phyloP scores from a whole-genome alignment of 1,140 invertebrate species.

The Diorhabda sublineata region DNA sequence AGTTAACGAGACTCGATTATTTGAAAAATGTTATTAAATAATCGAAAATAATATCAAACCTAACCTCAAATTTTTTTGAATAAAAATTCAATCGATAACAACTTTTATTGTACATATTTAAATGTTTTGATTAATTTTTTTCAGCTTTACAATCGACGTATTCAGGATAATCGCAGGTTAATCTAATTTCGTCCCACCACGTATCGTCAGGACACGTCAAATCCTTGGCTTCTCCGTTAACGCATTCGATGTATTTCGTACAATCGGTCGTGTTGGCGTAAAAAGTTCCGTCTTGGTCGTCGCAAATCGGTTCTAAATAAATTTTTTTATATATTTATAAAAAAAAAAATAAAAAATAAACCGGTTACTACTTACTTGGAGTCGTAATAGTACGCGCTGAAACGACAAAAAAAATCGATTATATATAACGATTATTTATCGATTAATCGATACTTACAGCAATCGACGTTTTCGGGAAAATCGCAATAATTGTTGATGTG shows the following conservation, averaged over 20 bases:
- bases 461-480: slow-evolving; percentile 17
- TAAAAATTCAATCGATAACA: too few species aligned
- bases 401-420: background rate
- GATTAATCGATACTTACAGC: background rate
- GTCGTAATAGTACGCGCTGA: too few species aligned
- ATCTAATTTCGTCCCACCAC: slow-evolving; percentile 18
- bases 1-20: slow-evolving; percentile 6
- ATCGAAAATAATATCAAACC: background rate
- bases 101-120: too few species aligned
- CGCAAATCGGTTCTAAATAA: background rate
- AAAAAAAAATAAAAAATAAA: too few species aligned
- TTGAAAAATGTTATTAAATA: background rate
- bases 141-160: slow-evolving; percentile 26
- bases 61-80: too few species aligned
- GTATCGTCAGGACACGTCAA: slow-evolving; percentile 19
- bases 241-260: slow-evolving; percentile 22
- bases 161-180: slow-evolving; percentile 24
- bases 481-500: slow-evolving; percentile 21
- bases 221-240: slow-evolving; percentile 5
- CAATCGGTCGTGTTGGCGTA: slow-evolving; percentile 11
- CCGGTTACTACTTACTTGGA: too few species aligned
- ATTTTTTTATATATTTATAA: too few species aligned
- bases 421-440: background rate
- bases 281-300: slow-evolving; percentile 3
- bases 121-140: too few species aligned